These are phyloP conservation scores for Troides helena DNA, from an alignment of 2,888 invertebrate genomes.

Conservation along the genomic window DNA sequence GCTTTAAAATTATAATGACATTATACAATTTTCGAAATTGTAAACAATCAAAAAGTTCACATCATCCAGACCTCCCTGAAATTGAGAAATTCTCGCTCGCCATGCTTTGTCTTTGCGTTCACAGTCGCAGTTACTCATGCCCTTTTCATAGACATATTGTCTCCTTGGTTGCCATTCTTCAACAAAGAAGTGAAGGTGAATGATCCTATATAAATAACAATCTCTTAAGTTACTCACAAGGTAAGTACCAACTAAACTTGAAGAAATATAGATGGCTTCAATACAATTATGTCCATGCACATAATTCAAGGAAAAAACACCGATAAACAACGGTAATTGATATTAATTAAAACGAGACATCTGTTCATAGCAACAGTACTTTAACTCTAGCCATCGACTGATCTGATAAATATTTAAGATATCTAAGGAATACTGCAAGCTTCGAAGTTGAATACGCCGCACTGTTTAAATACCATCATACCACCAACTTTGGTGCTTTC, in stretches of 20 bases:
- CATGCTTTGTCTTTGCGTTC: no score
- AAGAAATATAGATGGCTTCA: no score
- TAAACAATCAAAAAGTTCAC: background rate
- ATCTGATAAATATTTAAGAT: conserved; percentile 23
- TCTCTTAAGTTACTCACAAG: no score
- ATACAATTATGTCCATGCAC: no score
- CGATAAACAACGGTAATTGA: conserved; percentile 5
- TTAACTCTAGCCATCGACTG: conserved; percentile 10
- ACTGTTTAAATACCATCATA: conserved; percentile 23
- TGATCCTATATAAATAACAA: no score
- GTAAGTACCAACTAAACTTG: no score
- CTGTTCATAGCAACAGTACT: conserved; percentile 2
- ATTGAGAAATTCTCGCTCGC: no score
- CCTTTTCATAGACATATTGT: no score
- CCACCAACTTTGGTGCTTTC: conserved; percentile 20
- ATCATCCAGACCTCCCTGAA: no score
- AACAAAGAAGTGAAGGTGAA: no score
- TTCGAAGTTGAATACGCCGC: conserved; percentile 4
- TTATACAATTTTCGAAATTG: conserved; percentile 11
- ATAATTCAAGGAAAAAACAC: background rate
- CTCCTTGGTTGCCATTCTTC: no score
- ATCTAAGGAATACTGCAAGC: conserved; percentile 21
- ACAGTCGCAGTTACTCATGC: no score
- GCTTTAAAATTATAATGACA: conserved; percentile 24
- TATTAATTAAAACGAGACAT: conserved; percentile 16